A percentile compares a stretch with the other conserved stretches of the same genome.
Conservation (phyloP, 2,113 vertebrate species). For the Cromileptes altivelis region DNA sequence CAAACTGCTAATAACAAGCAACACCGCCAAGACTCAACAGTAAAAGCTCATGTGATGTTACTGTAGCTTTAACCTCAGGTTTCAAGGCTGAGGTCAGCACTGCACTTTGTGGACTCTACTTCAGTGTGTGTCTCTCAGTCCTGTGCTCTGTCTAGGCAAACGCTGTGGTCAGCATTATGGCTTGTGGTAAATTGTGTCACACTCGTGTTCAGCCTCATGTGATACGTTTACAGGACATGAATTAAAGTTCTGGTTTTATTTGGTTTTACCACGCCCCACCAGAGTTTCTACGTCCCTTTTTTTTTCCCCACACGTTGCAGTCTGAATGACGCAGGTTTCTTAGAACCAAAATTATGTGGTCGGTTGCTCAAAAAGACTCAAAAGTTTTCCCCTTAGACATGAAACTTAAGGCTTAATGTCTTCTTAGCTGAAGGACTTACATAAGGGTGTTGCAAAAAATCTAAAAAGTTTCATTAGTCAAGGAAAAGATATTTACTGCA, state of each 20-base stretch:
- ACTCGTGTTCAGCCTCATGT: constrained; percentile 15
- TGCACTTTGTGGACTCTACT: not conserved
- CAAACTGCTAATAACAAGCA: not conserved
- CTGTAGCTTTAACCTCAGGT: not conserved
- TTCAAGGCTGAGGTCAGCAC: not conserved
- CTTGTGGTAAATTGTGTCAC: not conserved
- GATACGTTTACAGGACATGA: not conserved
- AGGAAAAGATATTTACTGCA: too few relatives aligned
- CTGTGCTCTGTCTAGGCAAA: not conserved
- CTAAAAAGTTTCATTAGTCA: too few relatives aligned
- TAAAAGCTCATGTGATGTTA: constrained; percentile 8
- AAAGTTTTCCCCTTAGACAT: too few relatives aligned
- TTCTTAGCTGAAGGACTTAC: too few relatives aligned
- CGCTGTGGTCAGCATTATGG: constrained; percentile 12
- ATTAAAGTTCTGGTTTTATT: constrained; percentile 7
- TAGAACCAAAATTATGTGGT: too few relatives aligned
- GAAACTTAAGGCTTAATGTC: too few relatives aligned
- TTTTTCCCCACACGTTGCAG: not conserved
- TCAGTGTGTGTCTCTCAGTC: not conserved
- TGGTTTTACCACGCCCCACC: not conserved
- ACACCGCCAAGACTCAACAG: not conserved
- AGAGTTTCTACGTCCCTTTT: not conserved
- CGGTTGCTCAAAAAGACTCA: too few relatives aligned
- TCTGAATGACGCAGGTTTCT: too few relatives aligned
- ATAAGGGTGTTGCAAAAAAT: too few relatives aligned